Conservation (phyloP, 2,888 invertebrate genomes). For the Chalcosyrphus nemorum region DNA sequence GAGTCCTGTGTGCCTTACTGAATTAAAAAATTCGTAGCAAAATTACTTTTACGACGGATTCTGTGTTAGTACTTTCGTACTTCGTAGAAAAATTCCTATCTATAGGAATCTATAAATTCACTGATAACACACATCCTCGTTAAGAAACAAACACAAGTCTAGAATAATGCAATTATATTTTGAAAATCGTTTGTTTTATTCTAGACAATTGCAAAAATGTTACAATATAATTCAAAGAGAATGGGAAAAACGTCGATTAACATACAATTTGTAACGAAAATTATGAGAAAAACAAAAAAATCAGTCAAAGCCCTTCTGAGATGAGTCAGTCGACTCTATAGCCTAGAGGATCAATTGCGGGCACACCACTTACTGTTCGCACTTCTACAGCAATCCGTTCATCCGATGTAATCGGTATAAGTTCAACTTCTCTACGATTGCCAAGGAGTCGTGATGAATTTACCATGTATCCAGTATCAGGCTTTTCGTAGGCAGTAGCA, state of each 20-base stretch:
- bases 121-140: too few species aligned
- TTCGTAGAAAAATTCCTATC: too few species aligned
- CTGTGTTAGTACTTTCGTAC: too few species aligned
- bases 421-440: slow-evolving; percentile 79
- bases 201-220: slow-evolving; percentile 26
- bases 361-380: slow-evolving; percentile 32
- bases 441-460: slow-evolving; percentile 78
- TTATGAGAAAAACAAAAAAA: too few species aligned
- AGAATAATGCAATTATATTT: not conserved
- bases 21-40: too few species aligned
- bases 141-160: too few species aligned
- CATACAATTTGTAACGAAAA: slow-evolving; percentile 32
- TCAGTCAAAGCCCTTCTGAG: slow-evolving; percentile 40
- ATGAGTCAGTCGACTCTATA: slow-evolving; percentile 42
- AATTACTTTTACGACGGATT: too few species aligned
- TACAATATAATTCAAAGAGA: slow-evolving; percentile 18
- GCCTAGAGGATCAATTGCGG: slow-evolving; percentile 57
- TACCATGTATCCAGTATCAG: slow-evolving; percentile 79
- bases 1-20: too few species aligned
- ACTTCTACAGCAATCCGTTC: slow-evolving; percentile 74
- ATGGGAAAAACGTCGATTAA: not conserved
- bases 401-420: slow-evolving; percentile 78
- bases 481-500: slow-evolving; percentile 78
- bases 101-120: too few species aligned
- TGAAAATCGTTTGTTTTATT: slow-evolving; percentile 1